phyloP scores from a whole-genome alignment of 2,888 invertebrate species.

The Lasioglossum pauxillum region DNA sequence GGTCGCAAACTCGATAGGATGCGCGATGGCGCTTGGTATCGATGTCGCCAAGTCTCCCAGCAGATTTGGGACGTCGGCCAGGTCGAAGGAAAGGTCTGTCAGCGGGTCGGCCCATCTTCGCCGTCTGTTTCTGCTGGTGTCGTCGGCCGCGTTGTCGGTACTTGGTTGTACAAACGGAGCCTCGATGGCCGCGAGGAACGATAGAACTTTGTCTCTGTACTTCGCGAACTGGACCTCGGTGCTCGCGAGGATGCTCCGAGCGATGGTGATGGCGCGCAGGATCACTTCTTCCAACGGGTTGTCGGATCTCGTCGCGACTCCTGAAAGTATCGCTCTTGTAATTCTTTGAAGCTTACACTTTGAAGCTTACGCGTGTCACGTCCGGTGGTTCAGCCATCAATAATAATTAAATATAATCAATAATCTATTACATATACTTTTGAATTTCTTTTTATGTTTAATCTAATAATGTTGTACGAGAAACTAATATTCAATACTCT shows the following conservation, averaged over 20 bases:
- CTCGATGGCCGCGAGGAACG: neutral
- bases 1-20: neutral
- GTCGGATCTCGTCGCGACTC: neutral
- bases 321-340: neutral
- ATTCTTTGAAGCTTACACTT: neutral
- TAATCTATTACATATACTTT: too few relatives aligned
- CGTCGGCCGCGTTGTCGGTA: neutral
- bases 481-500: too few relatives aligned
- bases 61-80: too few relatives aligned
- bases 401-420: too few relatives aligned
- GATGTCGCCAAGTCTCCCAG: accelerated
- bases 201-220: neutral
- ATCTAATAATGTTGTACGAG: too few relatives aligned
- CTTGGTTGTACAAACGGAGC: neutral
- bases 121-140: neutral
- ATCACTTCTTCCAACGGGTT: neutral
- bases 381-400: too few relatives aligned
- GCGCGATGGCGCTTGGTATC: neutral
- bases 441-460: too few relatives aligned
- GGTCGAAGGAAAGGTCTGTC: neutral
- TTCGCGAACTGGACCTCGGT: accelerated
- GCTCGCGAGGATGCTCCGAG: neutral
- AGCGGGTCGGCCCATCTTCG: neutral
- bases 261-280: neutral
- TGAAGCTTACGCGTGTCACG: too few relatives aligned